These are phyloP conservation scores for Phoxinus dragarum DNA, from an alignment of 2,797 vertebrate species.

Conservation along the genomic window DNA sequence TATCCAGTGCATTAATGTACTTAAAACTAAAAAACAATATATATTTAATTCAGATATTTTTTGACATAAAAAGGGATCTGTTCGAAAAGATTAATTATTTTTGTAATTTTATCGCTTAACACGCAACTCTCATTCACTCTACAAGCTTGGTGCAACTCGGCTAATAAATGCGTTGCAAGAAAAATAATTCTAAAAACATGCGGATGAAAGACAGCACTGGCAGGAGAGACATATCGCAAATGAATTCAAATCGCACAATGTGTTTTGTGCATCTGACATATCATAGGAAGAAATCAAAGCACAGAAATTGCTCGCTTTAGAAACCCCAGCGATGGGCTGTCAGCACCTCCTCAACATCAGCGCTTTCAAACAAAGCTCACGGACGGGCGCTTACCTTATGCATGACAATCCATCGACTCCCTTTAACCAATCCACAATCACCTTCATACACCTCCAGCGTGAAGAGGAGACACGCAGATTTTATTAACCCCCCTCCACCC, in stretches of 20 bases:
- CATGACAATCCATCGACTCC: constrained; percentile 81
- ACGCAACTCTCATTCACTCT: neutral
- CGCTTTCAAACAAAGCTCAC: constrained; percentile 79
- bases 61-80: neutral
- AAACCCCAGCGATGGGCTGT: constrained; percentile 52
- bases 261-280: constrained; percentile 47
- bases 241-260: constrained; percentile 50
- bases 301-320: constrained; percentile 52
- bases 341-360: constrained; percentile 68
- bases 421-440: constrained; percentile 78
- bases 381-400: constrained; percentile 77
- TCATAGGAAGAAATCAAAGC: constrained; percentile 57
- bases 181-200: constrained; percentile 25
- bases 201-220: neutral
- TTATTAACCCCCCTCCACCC: constrained; percentile 64
- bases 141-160: neutral
- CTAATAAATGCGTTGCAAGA: constrained; percentile 14
- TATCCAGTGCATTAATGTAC: constrained; percentile 1
- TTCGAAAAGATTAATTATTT: neutral
- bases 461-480: constrained; percentile 64
- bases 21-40: too few relatives aligned
- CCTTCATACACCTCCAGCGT: constrained; percentile 62
- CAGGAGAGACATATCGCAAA: constrained; percentile 34
- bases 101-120: neutral
- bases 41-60: too few relatives aligned